These are phyloP conservation scores for Phainopepla nitens DNA, from an alignment of 2,113 vertebrate genomes.

Conservation along the genomic window DNA sequence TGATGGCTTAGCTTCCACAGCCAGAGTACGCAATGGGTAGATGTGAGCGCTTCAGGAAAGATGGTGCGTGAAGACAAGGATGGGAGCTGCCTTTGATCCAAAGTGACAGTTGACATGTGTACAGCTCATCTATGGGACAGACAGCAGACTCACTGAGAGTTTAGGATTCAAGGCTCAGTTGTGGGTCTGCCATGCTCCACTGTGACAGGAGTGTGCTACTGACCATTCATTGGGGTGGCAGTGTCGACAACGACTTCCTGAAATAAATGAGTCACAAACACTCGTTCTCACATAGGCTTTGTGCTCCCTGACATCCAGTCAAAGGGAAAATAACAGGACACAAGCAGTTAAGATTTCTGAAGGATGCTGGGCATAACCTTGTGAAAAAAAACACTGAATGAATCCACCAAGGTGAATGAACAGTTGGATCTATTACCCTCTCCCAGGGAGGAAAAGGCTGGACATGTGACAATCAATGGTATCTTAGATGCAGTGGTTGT, in stretches of 20 bases:
- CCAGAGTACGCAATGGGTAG: not conserved
- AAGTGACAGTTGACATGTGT: not conserved
- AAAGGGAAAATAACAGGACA: not conserved
- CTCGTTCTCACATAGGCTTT: rapidly evolving
- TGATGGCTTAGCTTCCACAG: not conserved
- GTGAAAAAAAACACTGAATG: not conserved
- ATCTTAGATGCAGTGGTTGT: not conserved
- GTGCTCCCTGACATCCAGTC: not conserved
- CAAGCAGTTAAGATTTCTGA: not conserved
- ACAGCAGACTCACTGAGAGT: not conserved
- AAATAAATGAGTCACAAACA: not conserved
- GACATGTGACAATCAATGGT: not conserved
- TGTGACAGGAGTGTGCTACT: not conserved
- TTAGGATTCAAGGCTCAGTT: not conserved
- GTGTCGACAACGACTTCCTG: not conserved
- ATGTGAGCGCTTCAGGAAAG: not conserved
- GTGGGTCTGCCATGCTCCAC: not conserved
- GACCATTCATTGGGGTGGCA: not conserved
- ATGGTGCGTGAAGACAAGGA: not conserved
- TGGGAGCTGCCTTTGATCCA: not conserved
- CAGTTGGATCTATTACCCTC: not conserved
- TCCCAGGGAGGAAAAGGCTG: not conserved
- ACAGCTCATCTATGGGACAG: not conserved
- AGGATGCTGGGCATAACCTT: not conserved
- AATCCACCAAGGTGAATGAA: not conserved